Base-by-base conservation (phyloP, 2,888 invertebrate species). In the Scaptomyza reducta region DNA sequence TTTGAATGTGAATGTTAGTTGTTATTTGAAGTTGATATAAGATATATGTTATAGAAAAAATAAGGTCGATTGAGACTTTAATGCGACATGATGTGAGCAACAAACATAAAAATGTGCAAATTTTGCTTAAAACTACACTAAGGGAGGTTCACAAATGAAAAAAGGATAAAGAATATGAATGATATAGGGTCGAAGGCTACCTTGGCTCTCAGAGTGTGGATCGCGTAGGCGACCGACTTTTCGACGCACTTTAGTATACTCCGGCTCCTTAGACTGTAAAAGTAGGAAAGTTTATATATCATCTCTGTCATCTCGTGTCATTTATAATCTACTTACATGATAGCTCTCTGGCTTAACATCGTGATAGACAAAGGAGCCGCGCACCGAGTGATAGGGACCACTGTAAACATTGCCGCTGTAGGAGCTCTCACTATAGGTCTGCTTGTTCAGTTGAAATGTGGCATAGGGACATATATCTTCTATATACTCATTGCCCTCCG, bases 401-500 rank as follows among this genome's bases (percentile, higher is more conserved):
- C 96, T 96, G 92, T 96, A 96, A 54, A 96, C 96, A 91, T 96
- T 96, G 61, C 96, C 96, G 90, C 96, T 97, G 93, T 97, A 97
- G 55, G 97, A 96, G 91, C 97, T 97, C 92, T 97, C 97, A 88
- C 96, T 96, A 92, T 97, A 96, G 0, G 96, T 94, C 51, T 95
- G 95, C 88, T 97, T 97, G 65, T 96, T 96, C 83, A 97, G 93
- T 90, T 97, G 97, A 92, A 97, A 97, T 49, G 97, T 97, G 59
- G 97, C 97, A 92, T 97, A 97, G 0, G 97, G 97, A 90, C 97
- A 97, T 86, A 97, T 97, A 90, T 97, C 97, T 92, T 97, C 97
- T 89, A 97, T 96, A 92, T 97, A 97, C 91, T 97, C 97, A 63
- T 92, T 92, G 62, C 92, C 92, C 78, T 92, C 92, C 42, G 92